A percentile compares a stretch with the other conserved stretches of the same genome.
Conservation (phyloP, 2,888 invertebrate species). For the Phaonia tiefii region DNA sequence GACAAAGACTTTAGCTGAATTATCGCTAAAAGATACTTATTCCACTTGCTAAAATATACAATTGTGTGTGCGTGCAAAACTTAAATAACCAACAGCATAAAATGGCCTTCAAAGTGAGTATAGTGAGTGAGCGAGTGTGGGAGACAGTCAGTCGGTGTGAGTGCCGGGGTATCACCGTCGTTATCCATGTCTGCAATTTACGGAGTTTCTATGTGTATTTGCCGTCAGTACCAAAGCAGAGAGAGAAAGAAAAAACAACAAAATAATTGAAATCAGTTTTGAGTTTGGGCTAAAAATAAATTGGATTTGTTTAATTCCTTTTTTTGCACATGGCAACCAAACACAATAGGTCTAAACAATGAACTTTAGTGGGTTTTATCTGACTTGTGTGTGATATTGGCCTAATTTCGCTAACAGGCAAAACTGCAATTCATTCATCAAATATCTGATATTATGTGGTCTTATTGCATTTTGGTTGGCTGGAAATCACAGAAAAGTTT, state of each 20-base stretch:
- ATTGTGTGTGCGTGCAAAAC: conserved; percentile 30
- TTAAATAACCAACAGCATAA: conserved; percentile 50
- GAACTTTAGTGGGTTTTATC: conserved; percentile 14
- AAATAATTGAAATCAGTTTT: conserved; percentile 35
- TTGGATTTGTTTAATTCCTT: conserved; percentile 12
- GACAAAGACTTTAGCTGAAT: conserved; percentile 69
- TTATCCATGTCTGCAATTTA: not conserved
- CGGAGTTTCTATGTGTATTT: conserved; percentile 31
- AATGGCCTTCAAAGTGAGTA: conserved; percentile 78
- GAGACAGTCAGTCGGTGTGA: not conserved
- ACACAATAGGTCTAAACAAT: conserved; percentile 18
- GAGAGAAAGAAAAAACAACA: too few species aligned
- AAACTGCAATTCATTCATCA: conserved; percentile 57
- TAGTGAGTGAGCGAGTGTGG: conserved; percentile 32
- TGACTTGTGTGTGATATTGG: conserved; percentile 40
- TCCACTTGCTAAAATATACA: not conserved
- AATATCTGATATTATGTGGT: not conserved
- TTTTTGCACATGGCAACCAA: conserved; percentile 50
- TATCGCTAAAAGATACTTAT: conserved; percentile 6
- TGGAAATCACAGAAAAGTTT: too few species aligned
- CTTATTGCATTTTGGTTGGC: not conserved
- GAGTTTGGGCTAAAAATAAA: conserved; percentile 15
- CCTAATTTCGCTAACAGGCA: conserved; percentile 42
- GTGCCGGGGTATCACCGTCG: too few species aligned
- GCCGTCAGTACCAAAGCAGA: conserved; percentile 24